Evolutionary conservation across 1,140 invertebrate genomes (phyloP).

Genomic region (Drosophila pseudoananassae): DNA sequence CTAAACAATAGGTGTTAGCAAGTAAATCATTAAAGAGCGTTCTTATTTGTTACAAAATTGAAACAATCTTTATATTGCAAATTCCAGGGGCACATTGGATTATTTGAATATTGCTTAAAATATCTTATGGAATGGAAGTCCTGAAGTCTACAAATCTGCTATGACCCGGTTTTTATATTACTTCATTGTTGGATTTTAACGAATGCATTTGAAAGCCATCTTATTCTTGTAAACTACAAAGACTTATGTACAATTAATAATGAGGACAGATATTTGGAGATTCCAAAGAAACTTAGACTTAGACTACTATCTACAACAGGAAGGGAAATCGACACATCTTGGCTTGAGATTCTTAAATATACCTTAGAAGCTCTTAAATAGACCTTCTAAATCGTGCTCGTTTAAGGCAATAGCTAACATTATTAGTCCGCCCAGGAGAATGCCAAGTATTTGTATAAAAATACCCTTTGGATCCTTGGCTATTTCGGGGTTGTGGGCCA

Average conservation of each 20-base stretch:
- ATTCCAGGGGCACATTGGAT: neutral
- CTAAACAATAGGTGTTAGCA: slow-evolving; percentile 39
- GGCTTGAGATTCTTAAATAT: slow-evolving; percentile 15
- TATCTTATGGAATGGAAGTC: slow-evolving; percentile 6
- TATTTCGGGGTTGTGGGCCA: slow-evolving; percentile 82
- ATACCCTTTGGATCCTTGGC: slow-evolving; percentile 77
- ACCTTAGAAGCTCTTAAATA: slow-evolving; percentile 83
- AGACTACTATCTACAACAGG: slow-evolving; percentile 39
- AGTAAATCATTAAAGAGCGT: slow-evolving; percentile 52
- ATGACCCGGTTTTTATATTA: too few relatives aligned
- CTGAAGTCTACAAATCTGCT: neutral
- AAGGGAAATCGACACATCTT: neutral
- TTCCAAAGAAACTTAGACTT: slow-evolving; percentile 13
- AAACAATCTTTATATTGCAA: neutral
- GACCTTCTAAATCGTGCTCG: slow-evolving; percentile 88
- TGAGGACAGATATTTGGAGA: slow-evolving; percentile 24
- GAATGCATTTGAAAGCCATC: too few relatives aligned
- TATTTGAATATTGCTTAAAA: neutral
- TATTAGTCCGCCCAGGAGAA: slow-evolving; percentile 88
- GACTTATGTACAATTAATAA: slow-evolving; percentile 15
- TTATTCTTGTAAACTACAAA: too few relatives aligned
- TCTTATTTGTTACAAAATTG: slow-evolving; percentile 32
- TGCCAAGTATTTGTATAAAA: slow-evolving; percentile 87
- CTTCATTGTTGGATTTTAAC: too few relatives aligned
- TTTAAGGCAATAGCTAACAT: slow-evolving; percentile 91